Evolutionary conservation across 2,888 invertebrate species (phyloP).

Genomic region (Ormia ochracea): DNA sequence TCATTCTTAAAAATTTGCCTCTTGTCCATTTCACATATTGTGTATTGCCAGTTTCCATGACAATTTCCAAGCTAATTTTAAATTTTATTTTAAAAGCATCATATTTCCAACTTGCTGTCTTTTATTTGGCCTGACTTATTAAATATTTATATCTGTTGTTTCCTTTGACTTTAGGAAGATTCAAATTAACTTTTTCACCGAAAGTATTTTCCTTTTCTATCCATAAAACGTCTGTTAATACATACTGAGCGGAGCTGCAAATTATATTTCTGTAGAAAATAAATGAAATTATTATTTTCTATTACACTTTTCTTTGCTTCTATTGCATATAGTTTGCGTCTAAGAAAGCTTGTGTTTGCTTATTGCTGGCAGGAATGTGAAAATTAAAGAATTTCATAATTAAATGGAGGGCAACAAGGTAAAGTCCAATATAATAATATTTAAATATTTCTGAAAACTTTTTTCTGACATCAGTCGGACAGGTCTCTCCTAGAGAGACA

Average conservation of each 20-base stretch:
- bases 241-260: background rate
- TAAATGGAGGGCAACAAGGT: background rate
- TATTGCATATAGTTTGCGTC: background rate
- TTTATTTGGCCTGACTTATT: conserved; percentile 32
- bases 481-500: no score
- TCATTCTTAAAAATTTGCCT: background rate
- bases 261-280: conserved; percentile 6
- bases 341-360: conserved; percentile 10
- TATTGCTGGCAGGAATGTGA: background rate
- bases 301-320: background rate
- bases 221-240: background rate
- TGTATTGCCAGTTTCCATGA: background rate
- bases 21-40: background rate
- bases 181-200: background rate
- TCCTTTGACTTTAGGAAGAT: conserved; percentile 28
- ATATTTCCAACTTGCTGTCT: background rate
- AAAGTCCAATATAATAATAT: background rate
- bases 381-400: background rate
- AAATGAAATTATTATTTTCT: conserved; percentile 29
- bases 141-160: conserved; percentile 14
- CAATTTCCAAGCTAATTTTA: conserved; percentile 20
- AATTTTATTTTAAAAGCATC: conserved; percentile 6
- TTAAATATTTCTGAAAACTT: no score
- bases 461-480: no score
- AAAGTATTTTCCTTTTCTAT: background rate